Percentiles rank a stretch among this genome's conserved stretches.
phyloP scores from a whole-genome alignment of 1,140 invertebrate genomes.

The Drosophila athabasca region DNA sequence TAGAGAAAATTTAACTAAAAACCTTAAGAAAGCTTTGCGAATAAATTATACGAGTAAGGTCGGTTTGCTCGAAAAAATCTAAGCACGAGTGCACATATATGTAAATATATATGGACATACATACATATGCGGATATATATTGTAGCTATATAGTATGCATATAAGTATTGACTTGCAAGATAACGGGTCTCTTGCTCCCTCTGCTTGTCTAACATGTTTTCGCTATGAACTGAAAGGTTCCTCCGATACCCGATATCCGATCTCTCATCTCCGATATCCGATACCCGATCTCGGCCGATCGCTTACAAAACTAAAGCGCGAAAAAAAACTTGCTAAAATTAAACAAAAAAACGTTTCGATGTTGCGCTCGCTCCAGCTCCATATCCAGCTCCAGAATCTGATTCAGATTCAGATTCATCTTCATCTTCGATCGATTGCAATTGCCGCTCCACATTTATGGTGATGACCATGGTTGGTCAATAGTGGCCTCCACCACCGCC shows the following conservation, averaged over 20 bases:
- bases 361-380: slow-evolving; percentile 42
- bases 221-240: slow-evolving; percentile 64
- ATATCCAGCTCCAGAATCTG: slow-evolving; percentile 3
- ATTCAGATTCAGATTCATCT: not conserved
- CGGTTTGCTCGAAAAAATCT: slow-evolving; percentile 26
- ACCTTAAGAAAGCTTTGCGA: slow-evolving; percentile 53
- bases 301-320: slow-evolving; percentile 52
- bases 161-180: slow-evolving; percentile 56
- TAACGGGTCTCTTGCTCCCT: slow-evolving; percentile 38
- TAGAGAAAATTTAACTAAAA: slow-evolving; percentile 68
- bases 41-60: slow-evolving; percentile 46
- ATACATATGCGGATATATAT: not conserved
- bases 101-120: slow-evolving; percentile 16
- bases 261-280: not conserved
- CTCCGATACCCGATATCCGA: not conserved
- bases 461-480: slow-evolving; percentile 84
- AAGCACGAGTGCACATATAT: slow-evolving; percentile 25
- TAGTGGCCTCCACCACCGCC: slow-evolving; percentile 73
- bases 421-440: slow-evolving; percentile 37
- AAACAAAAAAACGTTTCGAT: slow-evolving; percentile 66
- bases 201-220: slow-evolving; percentile 42
- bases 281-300: not conserved
- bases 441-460: slow-evolving; percentile 82
- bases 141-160: not conserved
- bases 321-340: slow-evolving; percentile 60